Base-by-base conservation (phyloP, 2,797 vertebrate species). In the Falco novaeseelandiae region DNA sequence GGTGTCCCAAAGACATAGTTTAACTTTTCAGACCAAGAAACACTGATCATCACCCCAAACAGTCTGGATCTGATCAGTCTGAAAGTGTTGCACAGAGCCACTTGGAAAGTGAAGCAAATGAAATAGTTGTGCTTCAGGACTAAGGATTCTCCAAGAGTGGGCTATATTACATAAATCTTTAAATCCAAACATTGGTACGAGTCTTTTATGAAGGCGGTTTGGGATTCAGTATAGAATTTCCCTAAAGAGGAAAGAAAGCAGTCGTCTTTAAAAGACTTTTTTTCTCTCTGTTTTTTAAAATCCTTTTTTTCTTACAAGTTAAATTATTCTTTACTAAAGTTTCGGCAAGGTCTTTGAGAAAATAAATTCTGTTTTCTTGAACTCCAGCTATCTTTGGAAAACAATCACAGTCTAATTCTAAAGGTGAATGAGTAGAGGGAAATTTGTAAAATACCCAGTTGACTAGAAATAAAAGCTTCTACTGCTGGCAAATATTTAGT, bases 401-500 rank as follows among this genome's bases (percentile, higher is more conserved):
- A 54, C 32, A 69, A 71, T 74, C 58, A 69, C 15, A 69, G 10
- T 63, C 59, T 83, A 83, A 62, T 86, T 92, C 29, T 69, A 86
- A 93, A 82, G 25, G 42, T 79, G 49, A 91, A 84, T 59, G 30
- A 62, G 22, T 36, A 72, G 48, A 93, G n/a, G 25, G n/a, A 80
- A 89, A 94, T 89, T 79, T 63, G n/a, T 82, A 84, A 90, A 86
- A 70, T 72, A 76, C 29, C 11, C 51, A 66, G 22, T 63, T 90
- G 38, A 73, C 73, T 38, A 49, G 58, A 44, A 91, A 84, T 89
- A 79, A 79, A 58, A 89, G 38, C 54, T 89, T 96, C 38, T 78
- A 40, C 29, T 87, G 76, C 48, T 63, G 66, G 46, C 58, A 95
- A 38, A 90, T 95, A 93, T 94, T 96, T 95, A 79, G 54, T 59